Percentiles rank a stretch among this genome's conserved stretches.
Conservation (phyloP, 2,113 vertebrate species). For the Theropithecus gelada region DNA sequence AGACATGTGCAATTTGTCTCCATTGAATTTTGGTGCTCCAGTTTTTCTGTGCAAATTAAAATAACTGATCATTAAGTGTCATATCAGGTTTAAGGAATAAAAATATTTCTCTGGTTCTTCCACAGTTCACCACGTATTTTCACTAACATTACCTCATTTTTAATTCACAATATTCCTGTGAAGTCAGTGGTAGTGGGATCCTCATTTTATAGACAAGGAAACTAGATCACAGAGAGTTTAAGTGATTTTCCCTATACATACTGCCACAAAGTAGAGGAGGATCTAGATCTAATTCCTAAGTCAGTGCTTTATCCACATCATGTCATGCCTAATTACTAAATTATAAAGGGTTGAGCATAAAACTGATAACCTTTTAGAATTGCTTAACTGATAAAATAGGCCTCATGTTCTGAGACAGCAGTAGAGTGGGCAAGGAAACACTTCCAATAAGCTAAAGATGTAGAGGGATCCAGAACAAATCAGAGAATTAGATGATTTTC, state of each 20-base stretch:
- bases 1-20: neutral
- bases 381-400: neutral
- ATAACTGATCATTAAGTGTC: neutral
- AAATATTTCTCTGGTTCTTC: neutral
- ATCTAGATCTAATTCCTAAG: neutral
- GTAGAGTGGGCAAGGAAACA: neutral
- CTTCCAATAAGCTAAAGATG: neutral
- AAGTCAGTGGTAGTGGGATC: neutral
- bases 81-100: neutral
- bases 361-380: neutral
- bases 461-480: neutral
- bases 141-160: neutral
- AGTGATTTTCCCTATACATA: neutral
- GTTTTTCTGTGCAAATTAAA: neutral
- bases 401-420: neutral
- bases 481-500: constrained; percentile 2
- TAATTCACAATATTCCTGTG: neutral
- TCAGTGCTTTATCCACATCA: neutral
- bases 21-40: neutral
- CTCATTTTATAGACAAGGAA: neutral
- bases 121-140: neutral
- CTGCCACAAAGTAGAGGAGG: neutral
- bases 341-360: neutral
- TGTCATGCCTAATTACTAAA: neutral
- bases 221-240: neutral